These are phyloP conservation scores for Eidolon helvum DNA, from an alignment of 2,113 vertebrate genomes.

Conservation along the genomic window DNA sequence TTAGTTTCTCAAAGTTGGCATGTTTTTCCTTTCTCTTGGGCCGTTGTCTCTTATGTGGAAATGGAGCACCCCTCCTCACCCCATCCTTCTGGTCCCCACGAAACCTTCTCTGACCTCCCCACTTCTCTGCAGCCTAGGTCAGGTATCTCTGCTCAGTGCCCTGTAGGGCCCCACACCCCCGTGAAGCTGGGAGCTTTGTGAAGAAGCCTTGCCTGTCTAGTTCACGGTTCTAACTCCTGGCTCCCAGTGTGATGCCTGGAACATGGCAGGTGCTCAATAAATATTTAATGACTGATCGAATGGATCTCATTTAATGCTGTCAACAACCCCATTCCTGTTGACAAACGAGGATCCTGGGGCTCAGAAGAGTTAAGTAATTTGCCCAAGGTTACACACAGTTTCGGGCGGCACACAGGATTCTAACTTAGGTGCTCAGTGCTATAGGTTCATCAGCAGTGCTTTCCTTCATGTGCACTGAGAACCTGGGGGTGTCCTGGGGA, in stretches of 20 bases:
- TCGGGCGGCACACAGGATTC: neutral
- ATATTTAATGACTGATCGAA: neutral
- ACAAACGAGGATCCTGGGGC: neutral
- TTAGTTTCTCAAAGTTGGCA: neutral
- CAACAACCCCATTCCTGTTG: neutral
- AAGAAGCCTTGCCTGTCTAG: neutral
- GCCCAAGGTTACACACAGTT: neutral
- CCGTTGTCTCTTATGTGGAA: neutral
- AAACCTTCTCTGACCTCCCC: neutral
- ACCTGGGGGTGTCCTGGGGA: neutral
- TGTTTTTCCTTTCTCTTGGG: neutral
- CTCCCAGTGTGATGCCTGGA: neutral
- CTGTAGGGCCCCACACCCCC: fast-evolving
- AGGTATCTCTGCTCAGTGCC: neutral
- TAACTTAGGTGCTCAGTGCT: neutral
- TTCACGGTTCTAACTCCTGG: neutral
- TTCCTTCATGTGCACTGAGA: neutral
- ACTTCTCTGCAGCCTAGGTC: too few relatives aligned
- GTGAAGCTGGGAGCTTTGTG: neutral
- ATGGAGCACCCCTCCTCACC: neutral
- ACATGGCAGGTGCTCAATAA: neutral
- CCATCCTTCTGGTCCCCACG: neutral
- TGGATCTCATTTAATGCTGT: neutral
- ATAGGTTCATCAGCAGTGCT: neutral
- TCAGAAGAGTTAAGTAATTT: neutral